Percentiles rank a stretch among this genome's conserved stretches.
These are phyloP conservation scores for Metopia argyrocephala DNA, from an alignment of 2,888 invertebrate genomes.

Conservation along the genomic window DNA sequence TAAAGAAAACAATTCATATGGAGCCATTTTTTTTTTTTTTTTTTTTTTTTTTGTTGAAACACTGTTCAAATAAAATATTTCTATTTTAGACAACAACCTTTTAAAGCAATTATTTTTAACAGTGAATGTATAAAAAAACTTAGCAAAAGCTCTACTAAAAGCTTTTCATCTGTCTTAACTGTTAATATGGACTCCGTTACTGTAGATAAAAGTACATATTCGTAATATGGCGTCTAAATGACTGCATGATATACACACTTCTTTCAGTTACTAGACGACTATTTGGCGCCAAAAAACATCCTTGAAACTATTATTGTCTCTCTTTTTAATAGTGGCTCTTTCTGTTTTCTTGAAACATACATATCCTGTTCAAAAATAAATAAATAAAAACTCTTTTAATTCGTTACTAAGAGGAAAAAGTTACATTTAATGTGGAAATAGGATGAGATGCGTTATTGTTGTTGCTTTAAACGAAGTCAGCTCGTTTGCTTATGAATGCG, in stretches of 20 bases:
- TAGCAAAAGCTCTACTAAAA: no score
- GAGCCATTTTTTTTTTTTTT: no score
- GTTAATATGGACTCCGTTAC: not conserved
- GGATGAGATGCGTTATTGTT: not conserved
- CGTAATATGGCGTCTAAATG: constrained; percentile 51
- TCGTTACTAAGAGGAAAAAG: constrained; percentile 21
- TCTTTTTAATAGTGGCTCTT: not conserved
- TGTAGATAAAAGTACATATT: not conserved
- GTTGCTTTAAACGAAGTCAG: not conserved
- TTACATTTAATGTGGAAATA: not conserved
- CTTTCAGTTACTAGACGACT: constrained; percentile 36
- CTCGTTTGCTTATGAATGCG: not conserved
- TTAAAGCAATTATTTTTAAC: no score
- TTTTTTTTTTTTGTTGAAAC: no score
- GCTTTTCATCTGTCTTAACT: no score
- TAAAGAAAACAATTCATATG: no score
- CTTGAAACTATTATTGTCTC: constrained; percentile 40
- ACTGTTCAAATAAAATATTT: no score
- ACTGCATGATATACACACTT: constrained; percentile 52
- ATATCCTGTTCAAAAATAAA: constrained; percentile 19
- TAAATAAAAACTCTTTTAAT: constrained; percentile 31
- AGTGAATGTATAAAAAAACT: no score
- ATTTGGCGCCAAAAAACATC: constrained; percentile 57
- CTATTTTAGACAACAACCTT: no score
- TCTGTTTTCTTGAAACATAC: not conserved